phyloP scores from a whole-genome alignment of 2,113 vertebrate species.

The Toxostoma redivivum region DNA sequence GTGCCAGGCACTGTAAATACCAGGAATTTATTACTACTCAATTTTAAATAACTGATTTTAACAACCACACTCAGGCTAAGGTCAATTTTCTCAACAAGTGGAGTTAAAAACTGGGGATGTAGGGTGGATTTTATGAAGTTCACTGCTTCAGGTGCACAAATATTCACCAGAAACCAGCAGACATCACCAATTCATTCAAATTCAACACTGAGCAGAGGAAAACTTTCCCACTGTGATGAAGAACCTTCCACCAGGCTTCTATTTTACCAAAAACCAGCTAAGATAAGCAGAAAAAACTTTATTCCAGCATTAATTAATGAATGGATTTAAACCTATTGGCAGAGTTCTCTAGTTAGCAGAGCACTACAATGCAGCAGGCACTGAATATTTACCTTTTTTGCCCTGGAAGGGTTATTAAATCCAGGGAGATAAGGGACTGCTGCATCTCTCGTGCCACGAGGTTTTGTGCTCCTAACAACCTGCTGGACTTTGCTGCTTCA shows the following conservation, averaged over 20 bases:
- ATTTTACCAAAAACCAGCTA: not conserved
- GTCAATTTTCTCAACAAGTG: not conserved
- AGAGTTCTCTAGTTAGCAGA: not conserved
- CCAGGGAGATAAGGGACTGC: not conserved
- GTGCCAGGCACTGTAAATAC: not conserved
- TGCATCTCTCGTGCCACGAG: not conserved
- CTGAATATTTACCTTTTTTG: not conserved
- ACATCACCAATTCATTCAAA: not conserved
- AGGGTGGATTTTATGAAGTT: not conserved
- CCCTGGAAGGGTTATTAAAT: not conserved
- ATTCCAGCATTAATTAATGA: not conserved
- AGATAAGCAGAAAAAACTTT: not conserved
- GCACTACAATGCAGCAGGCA: accelerated
- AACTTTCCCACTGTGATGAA: not conserved
- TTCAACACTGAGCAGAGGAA: not conserved
- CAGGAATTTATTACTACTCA: not conserved
- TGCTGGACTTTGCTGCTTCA: not conserved
- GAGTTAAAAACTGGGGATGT: not conserved
- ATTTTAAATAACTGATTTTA: not conserved
- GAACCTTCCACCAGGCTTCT: not conserved
- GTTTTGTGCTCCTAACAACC: not conserved
- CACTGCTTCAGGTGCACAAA: accelerated
- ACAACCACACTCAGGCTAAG: not conserved
- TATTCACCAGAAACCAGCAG: not conserved
- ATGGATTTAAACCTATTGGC: not conserved